A percentile compares a stretch with the other conserved stretches of the same genome.
Conservation (phyloP, 2,113 vertebrate species). For the Salvator merianae region DNA sequence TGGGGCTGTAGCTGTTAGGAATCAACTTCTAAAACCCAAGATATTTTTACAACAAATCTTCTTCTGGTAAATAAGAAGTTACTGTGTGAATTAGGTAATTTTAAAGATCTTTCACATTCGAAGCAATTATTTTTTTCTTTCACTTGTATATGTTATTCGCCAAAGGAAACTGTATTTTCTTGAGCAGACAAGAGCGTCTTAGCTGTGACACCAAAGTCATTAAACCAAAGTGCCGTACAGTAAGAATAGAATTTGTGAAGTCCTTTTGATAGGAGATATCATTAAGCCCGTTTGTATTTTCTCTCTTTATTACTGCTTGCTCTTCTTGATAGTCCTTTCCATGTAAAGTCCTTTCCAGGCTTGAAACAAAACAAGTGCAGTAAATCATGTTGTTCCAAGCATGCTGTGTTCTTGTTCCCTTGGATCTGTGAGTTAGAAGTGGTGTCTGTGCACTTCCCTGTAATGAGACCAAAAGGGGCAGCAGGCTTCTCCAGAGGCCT, state of each 20-base stretch:
- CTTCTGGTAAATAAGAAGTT: too few relatives aligned
- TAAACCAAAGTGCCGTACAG: not conserved
- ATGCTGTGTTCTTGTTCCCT: constrained; percentile 16
- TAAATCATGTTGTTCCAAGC: constrained; percentile 18
- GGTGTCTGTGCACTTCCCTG: not conserved
- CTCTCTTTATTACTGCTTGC: constrained; percentile 25
- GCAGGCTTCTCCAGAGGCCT: constrained; percentile 6
- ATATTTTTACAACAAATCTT: too few relatives aligned
- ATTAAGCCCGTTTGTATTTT: constrained; percentile 10
- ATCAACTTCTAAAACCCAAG: too few relatives aligned
- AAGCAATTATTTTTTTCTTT: too few relatives aligned
- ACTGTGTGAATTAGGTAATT: too few relatives aligned
- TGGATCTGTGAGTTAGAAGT: not conserved
- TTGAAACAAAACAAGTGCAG: not conserved
- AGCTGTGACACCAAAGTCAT: constrained; percentile 2
- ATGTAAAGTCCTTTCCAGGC: constrained; percentile 32
- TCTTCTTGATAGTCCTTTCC: constrained; percentile 43
- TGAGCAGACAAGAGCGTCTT: not conserved
- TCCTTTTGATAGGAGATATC: constrained; percentile 23
- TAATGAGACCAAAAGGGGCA: constrained; percentile 44
- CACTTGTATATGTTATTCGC: too few relatives aligned
- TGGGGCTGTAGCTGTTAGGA: too few relatives aligned
- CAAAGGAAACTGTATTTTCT: too few relatives aligned
- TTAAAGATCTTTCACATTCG: too few relatives aligned
- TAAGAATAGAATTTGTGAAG: not conserved